phyloP scores from a whole-genome alignment of 2,113 vertebrate genomes.

The Indri indri region DNA sequence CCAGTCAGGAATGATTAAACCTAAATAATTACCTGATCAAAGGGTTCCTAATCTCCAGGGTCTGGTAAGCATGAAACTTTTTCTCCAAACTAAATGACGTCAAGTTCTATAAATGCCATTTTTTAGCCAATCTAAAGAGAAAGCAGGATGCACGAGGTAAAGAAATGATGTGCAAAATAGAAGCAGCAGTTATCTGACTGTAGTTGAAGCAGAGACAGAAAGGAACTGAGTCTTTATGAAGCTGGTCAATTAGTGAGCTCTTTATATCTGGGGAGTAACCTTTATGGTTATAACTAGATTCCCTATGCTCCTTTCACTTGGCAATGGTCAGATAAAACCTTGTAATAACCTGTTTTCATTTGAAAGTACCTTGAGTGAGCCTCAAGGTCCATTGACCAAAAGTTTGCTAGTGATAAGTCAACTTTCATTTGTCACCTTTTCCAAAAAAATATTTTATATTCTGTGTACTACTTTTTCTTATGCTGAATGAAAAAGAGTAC shows the following conservation, averaged over 20 bases:
- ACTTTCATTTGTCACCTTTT: not conserved
- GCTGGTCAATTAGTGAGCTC: not conserved
- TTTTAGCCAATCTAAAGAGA: not conserved
- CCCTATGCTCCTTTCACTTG: not conserved
- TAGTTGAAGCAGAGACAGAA: not conserved
- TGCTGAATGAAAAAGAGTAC: not conserved
- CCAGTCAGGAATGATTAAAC: not conserved
- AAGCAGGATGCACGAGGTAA: not conserved
- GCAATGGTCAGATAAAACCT: not conserved
- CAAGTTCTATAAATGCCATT: not conserved
- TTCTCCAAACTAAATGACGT: not conserved
- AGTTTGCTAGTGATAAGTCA: not conserved
- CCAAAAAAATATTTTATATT: not conserved
- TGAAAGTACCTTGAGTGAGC: not conserved
- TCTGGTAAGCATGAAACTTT: not conserved
- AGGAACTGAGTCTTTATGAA: not conserved
- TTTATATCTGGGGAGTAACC: not conserved
- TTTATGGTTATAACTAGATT: not conserved
- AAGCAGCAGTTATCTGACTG: not conserved
- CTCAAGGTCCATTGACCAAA: not conserved
- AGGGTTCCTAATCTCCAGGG: not conserved
- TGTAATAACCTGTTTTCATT: not conserved
- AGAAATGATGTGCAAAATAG: not conserved
- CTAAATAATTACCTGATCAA: not conserved
- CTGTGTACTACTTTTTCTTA: not conserved